These are phyloP conservation scores for Solenopsis fugax DNA, from an alignment of 1,140 invertebrate species.

Conservation along the genomic window DNA sequence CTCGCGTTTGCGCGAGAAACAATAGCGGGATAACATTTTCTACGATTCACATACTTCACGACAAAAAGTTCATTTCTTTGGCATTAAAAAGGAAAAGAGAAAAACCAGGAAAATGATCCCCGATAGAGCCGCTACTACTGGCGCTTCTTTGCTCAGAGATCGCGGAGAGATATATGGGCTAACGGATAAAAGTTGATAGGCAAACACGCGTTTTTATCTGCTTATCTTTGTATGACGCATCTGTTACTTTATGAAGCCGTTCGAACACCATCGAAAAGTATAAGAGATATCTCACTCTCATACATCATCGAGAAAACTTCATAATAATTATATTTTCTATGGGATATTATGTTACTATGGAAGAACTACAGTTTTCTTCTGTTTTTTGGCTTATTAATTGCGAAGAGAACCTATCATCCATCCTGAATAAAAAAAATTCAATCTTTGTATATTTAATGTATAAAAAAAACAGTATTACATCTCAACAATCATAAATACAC, in stretches of 20 bases:
- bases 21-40: constrained; percentile 46
- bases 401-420: not conserved
- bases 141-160: constrained; percentile 71
- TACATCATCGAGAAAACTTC: constrained; percentile 41
- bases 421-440: not conserved
- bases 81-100: constrained; percentile 31
- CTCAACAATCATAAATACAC: too few species aligned
- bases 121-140: constrained; percentile 4
- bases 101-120: constrained; percentile 60
- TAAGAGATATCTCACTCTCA: constrained; percentile 40
- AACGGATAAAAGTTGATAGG: constrained; percentile 64
- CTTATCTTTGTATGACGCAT: constrained; percentile 70
- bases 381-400: not conserved
- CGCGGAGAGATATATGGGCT: constrained; percentile 32
- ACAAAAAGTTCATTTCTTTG: constrained; percentile 63
- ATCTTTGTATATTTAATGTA: not conserved
- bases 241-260: constrained; percentile 56
- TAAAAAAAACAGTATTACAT: too few species aligned
- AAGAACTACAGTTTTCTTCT: not conserved
- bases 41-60: constrained; percentile 39
- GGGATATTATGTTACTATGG: not conserved
- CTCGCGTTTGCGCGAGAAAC: not conserved
- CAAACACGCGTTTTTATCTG: constrained; percentile 69
- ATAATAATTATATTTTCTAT: constrained; percentile 34
- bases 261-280: constrained; percentile 14